Base-by-base conservation (phyloP, 2,888 invertebrate genomes). In the Anagyrus pseudococci region DNA sequence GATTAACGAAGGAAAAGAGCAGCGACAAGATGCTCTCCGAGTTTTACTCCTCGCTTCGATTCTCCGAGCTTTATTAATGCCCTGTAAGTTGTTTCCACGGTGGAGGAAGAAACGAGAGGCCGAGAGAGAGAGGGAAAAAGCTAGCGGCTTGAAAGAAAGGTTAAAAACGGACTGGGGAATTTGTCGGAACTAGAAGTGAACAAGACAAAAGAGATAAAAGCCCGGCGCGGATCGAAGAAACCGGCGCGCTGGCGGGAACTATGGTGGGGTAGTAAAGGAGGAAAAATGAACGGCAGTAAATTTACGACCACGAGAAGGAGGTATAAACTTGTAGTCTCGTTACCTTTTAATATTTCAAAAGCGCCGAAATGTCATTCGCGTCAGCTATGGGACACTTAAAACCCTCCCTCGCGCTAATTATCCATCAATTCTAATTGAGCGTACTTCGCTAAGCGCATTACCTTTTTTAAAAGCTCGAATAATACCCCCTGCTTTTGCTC, bases 1-100 rank as follows among this genome's bases (percentile, higher is more conserved):
- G 54, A 60, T 54, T 48, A 54, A 54, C 60, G 54, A 60, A 54
- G 54, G 41, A 23, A 54, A 54, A 52, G 48, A 60, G 58, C n/a
- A 52, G 49, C 44, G 37, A 40, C 53, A 47, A 53, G 59, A n/a
- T n/a, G n/a, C 44, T 53, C 50, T 48, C 15, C 22, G 47, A 53
- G 53, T 53, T 47, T 53, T 59, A 47, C 59, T 44, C 29, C 53
- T n/a, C 50, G 43, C 4, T 17, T 17, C 49, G 17, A 53, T 41
- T 47, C 53, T 53, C 13, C 4, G 40, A 53, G 55, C 50, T 61
- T 61, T 61, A 61, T 61, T 61, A 61, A 61, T 61, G 61, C 46
- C 55, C 26, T 46, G 61, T 44, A 56, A 61, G 55, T 61, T 61
- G 49, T 56, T 61, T 61, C 56, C 49, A 26, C 43, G 41, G 19